phyloP scores from a whole-genome alignment of 2,888 invertebrate species.

The Linnaemya vulpina region DNA sequence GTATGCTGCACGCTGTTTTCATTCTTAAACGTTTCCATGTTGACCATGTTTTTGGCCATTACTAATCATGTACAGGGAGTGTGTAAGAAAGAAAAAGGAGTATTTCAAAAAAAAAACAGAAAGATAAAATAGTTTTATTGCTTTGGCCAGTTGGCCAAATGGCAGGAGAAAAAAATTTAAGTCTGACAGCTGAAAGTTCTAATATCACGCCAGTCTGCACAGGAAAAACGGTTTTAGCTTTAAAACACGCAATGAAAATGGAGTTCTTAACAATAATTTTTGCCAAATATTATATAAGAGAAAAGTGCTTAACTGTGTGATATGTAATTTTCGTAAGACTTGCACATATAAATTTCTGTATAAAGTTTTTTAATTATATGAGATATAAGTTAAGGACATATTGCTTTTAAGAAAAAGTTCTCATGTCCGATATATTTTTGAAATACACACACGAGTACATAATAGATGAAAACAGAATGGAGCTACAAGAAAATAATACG shows the following conservation, averaged over 20 bases:
- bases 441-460: too few species aligned
- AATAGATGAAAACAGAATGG: too few species aligned
- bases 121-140: conserved; percentile 52
- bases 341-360: not conserved
- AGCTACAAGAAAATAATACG: too few species aligned
- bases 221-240: conserved; percentile 34
- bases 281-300: not conserved
- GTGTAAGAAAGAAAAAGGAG: conserved; percentile 3
- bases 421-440: too few species aligned
- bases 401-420: not conserved
- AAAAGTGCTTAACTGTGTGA: not conserved
- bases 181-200: conserved; percentile 51
- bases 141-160: conserved; percentile 62
- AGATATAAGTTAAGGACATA: not conserved
- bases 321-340: not conserved
- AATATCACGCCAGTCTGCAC: conserved; percentile 52
- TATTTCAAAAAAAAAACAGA: not conserved
- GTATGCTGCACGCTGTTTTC: conserved; percentile 30
- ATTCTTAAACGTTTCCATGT: conserved; percentile 49
- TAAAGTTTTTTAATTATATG: not conserved
- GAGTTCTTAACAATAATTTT: conserved; percentile 36
- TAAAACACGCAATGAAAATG: conserved; percentile 50
- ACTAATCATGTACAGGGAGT: conserved; percentile 46
- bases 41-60: conserved; percentile 58
- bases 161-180: not conserved